Percentiles rank a stretch among this genome's conserved stretches.
phyloP scores from a whole-genome alignment of 2,888 invertebrate genomes.

The Drosophila austrosaltans region DNA sequence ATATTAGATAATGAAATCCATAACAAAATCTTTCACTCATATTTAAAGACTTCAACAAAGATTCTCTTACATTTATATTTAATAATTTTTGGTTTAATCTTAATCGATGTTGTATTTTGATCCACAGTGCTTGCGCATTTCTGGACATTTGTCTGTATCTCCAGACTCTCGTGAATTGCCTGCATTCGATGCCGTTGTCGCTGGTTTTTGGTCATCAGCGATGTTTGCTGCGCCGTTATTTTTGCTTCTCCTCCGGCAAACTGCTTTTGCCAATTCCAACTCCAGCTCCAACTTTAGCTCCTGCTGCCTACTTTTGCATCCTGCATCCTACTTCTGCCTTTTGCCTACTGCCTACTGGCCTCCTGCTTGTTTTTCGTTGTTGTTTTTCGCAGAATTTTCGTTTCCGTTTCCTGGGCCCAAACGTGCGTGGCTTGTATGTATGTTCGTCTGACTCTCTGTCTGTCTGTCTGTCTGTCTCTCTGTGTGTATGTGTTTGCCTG shows the following conservation, averaged over 20 bases:
- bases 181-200: conserved; percentile 45
- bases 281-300: conserved; percentile 49
- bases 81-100: no score
- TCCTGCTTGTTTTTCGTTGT: conserved; percentile 51
- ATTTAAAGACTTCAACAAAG: no score
- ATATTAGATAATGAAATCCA: no score
- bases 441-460: conserved; percentile 19
- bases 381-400: conserved; percentile 80
- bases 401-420: conserved; percentile 77
- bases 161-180: conserved; percentile 27
- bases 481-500: conserved; percentile 19
- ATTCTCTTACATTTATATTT: no score
- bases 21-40: no score
- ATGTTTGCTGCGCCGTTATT: conserved; percentile 77
- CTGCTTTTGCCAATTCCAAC: conserved; percentile 42
- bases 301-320: conserved; percentile 25
- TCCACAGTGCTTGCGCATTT: conserved; percentile 32
- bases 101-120: no score
- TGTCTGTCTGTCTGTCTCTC: conserved; percentile 18
- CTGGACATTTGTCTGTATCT: conserved; percentile 31
- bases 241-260: conserved; percentile 69
- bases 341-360: conserved; percentile 26
- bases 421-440: conserved; percentile 60
- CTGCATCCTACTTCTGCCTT: conserved; percentile 20
- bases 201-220: conserved; percentile 71